phyloP scores from a whole-genome alignment of 2,797 vertebrate species.

The Tangara arthus region DNA sequence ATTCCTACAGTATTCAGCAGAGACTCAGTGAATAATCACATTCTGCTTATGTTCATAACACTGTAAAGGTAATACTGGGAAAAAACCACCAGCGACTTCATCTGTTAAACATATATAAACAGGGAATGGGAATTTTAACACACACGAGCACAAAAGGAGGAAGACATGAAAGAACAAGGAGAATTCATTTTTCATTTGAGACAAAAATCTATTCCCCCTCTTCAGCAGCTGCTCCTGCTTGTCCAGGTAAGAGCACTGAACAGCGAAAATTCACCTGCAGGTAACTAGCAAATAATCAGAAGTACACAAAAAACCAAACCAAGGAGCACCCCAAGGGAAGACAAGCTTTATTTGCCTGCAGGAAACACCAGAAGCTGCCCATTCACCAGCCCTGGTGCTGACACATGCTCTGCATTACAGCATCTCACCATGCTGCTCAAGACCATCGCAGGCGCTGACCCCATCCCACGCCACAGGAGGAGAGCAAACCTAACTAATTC shows the following conservation, averaged over 20 bases:
- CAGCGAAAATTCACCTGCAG: neutral
- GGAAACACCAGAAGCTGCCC: neutral
- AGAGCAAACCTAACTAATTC: neutral
- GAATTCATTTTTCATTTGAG: neutral
- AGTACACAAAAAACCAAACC: neutral
- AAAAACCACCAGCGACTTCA: slow-evolving; percentile 49
- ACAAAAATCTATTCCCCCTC: neutral
- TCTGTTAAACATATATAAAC: slow-evolving; percentile 31
- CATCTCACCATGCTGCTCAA: rapidly evolving
- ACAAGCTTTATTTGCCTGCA: neutral
- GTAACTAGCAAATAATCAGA: neutral
- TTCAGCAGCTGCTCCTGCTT: neutral
- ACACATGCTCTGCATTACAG: neutral
- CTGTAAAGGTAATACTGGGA: slow-evolving; percentile 3
- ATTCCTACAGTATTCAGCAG: slow-evolving; percentile 28
- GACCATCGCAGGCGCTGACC: neutral
- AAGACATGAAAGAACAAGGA: neutral
- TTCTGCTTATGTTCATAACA: slow-evolving; percentile 22
- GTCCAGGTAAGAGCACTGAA: neutral
- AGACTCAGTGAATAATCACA: slow-evolving; percentile 22
- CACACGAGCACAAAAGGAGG: neutral
- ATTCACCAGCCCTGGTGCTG: neutral
- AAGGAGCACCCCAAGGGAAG: neutral
- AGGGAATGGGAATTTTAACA: slow-evolving; percentile 19
- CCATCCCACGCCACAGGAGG: neutral